Base-by-base conservation (phyloP, 2,888 invertebrate species). In the Xanthia icteritia region DNA sequence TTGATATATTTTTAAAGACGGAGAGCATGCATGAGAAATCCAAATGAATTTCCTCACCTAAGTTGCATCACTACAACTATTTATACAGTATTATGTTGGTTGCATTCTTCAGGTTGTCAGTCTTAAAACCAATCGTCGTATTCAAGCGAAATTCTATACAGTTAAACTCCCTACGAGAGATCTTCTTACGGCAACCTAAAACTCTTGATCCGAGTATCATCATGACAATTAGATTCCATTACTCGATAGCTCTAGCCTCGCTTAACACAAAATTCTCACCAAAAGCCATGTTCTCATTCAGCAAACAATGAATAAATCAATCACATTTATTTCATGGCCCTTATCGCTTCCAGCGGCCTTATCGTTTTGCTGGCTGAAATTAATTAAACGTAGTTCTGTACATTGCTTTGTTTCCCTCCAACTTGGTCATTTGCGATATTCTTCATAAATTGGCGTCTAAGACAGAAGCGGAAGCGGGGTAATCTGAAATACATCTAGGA, bases 301-400 rank as follows among this genome's bases (percentile, higher is more conserved):
- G 23, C n/a, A 67, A 74, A 82, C 69, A 86, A 84, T 86, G 70
- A n/a, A 61, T 83, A 78, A 87, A 86, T 86, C 87, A 84, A 87
- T 87, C 83, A 76, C 83, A 78, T 86, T 84, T 86, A 82, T 86
- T 73, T 72, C 70, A 63, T 67, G 36, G 68, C 65, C 56, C 74
- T 87, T 86, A 85, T 87, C 82, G 72, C 54, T 77, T 71, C 65
- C 54, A 80, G 54, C 58, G 78, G 73, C 76, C 79, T 83, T 87
- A 87, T 87, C 87, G 88, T 78, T 78, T 64, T 75, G 73, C 77
- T 77, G 42, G 66, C 74, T 81, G 71, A 83, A 91, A 91, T 90
- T 91, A 92, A 92, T 92, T 92, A 92, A 88, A 90, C 84, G 81
- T 83, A 80, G 81, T 81, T 82, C 81, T 76, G 89, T 87, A 82